Percentiles rank a stretch among this genome's conserved stretches.
phyloP scores from a whole-genome alignment of 2,888 invertebrate species.

The Aphodius granarius region DNA sequence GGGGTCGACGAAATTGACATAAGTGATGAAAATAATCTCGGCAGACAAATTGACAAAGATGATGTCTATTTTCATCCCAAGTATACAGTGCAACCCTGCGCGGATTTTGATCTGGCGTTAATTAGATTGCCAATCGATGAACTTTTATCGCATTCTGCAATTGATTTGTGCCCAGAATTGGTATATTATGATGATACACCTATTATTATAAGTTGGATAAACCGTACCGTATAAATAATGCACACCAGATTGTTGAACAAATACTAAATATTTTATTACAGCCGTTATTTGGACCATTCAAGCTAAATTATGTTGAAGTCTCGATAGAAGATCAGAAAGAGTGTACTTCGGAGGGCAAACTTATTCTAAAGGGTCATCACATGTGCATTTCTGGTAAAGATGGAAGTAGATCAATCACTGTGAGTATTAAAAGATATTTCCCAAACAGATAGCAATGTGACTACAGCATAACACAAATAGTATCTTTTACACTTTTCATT shows the following conservation, averaged over 20 bases:
- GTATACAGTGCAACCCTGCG: neutral
- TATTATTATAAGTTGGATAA: neutral
- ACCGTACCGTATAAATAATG: neutral
- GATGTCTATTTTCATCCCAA: neutral
- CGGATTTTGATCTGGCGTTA: neutral
- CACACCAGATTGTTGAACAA: too few species aligned
- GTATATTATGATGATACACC: neutral
- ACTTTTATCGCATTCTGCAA: too few species aligned
- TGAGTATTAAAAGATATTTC: neutral
- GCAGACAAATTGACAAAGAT: neutral
- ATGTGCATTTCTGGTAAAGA: neutral
- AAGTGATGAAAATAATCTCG: neutral
- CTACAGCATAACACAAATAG: neutral
- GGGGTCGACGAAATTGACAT: neutral
- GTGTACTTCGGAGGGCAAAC: neutral
- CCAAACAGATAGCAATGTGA: neutral
- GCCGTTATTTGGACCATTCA: neutral
- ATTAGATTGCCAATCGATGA: neutral
- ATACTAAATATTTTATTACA: neutral
- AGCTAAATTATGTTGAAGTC: neutral
- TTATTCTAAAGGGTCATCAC: neutral
- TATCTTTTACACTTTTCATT: neutral
- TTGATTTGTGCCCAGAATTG: too few species aligned
- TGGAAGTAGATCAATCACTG: neutral
- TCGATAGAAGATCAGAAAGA: neutral